Evolutionary conservation across 2,888 invertebrate species (phyloP).

Genomic region (Cantharis rustica): DNA sequence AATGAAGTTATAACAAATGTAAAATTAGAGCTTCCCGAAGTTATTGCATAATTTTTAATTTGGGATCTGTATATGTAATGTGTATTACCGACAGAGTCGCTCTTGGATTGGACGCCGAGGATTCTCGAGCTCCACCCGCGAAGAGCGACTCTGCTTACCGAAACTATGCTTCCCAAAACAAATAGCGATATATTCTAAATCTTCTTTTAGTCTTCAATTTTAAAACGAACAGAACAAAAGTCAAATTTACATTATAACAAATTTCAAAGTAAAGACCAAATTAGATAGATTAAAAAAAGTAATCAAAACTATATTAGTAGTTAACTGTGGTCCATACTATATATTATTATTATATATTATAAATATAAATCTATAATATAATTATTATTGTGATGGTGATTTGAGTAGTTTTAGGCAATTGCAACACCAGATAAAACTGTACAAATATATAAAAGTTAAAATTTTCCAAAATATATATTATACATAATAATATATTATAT

Average conservation of each 20-base stretch:
- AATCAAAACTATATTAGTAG: slow-evolving; percentile 43
- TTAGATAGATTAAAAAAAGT: slow-evolving; percentile 33
- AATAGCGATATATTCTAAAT: slow-evolving; percentile 55
- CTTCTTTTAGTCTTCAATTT: slow-evolving; percentile 51
- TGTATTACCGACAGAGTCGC: not conserved
- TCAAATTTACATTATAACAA: slow-evolving; percentile 9
- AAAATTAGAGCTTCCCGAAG: slow-evolving; percentile 50
- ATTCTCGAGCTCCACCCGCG: not conserved
- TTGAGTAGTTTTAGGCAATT: slow-evolving; percentile 41
- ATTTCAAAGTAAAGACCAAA: slow-evolving; percentile 24
- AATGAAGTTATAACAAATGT: slow-evolving; percentile 33
- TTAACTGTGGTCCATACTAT: slow-evolving; percentile 46
- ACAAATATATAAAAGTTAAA: slow-evolving; percentile 45
- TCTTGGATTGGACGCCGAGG: not conserved
- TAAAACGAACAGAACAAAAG: slow-evolving; percentile 23
- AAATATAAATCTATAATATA: slow-evolving; percentile 29
- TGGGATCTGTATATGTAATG: slow-evolving; percentile 42
- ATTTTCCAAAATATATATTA: slow-evolving; percentile 45
- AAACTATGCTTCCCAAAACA: slow-evolving; percentile 40
- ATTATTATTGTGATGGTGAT: slow-evolving; percentile 53
- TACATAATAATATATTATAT: slow-evolving; percentile 39
- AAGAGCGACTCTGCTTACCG: slow-evolving; percentile 13
- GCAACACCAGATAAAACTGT: slow-evolving; percentile 56
- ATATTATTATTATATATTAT: slow-evolving; percentile 24
- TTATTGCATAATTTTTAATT: slow-evolving; percentile 35